Evolutionary conservation across 2,888 invertebrate genomes (phyloP).

Genomic region (Taenaris catops): DNA sequence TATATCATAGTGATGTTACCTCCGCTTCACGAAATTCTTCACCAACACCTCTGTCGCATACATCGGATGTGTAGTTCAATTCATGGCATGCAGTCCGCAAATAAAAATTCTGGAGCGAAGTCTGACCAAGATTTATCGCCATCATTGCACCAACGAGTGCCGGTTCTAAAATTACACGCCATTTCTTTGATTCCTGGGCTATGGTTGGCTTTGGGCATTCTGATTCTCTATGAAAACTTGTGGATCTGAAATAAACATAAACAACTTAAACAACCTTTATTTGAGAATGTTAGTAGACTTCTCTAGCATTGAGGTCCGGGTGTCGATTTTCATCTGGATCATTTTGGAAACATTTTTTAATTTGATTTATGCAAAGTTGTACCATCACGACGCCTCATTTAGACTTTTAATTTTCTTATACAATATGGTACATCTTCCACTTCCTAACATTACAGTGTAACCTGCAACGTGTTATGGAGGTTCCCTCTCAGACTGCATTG

Average conservation of each 20-base stretch:
- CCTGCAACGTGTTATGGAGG: no score
- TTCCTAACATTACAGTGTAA: no score
- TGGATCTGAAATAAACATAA: conserved; percentile 30
- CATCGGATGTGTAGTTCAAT: conserved; percentile 77
- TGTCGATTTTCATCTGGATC: no score
- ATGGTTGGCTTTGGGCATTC: conserved; percentile 17
- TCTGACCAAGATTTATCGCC: conserved; percentile 76
- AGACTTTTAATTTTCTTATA: no score
- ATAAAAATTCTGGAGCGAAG: conserved; percentile 87
- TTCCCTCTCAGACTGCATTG: no score
- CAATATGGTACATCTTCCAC: no score
- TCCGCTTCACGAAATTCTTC: conserved; percentile 56
- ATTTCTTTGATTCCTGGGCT: conserved; percentile 36
- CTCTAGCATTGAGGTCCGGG: no score
- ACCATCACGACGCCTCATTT: no score
- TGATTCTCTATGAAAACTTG: conserved; percentile 31
- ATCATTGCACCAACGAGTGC: conserved; percentile 85
- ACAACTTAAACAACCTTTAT: no score
- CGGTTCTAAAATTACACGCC: conserved; percentile 83
- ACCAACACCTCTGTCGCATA: conserved; percentile 80
- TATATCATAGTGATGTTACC: conserved; percentile 31
- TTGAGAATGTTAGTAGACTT: no score
- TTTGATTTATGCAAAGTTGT: no score
- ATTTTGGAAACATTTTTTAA: no score
- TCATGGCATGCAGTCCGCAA: conserved; percentile 87